These are phyloP conservation scores for Cerceris rybyensis DNA, from an alignment of 2,888 invertebrate species.

Conservation along the genomic window DNA sequence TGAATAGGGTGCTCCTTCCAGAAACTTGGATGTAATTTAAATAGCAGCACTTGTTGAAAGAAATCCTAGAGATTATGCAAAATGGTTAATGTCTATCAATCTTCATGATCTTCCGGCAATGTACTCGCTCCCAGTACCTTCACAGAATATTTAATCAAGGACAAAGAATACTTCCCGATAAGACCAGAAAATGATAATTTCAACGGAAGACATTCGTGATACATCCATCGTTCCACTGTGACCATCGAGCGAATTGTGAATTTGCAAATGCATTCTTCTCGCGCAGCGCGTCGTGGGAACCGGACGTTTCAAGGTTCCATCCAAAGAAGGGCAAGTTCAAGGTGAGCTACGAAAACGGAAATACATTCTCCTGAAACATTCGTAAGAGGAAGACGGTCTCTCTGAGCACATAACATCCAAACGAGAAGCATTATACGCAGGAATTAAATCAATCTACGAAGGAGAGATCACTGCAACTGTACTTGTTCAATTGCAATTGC, in stretches of 20 bases:
- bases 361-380: constrained; percentile 24
- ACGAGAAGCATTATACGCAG: not conserved
- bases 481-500: constrained; percentile 6
- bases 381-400: not conserved
- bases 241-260: not conserved
- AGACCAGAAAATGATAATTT: not conserved
- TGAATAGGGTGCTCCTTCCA: not conserved
- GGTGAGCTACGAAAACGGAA: constrained; percentile 59
- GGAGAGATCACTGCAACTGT: constrained; percentile 1
- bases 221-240: not conserved
- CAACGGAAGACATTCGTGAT: not conserved
- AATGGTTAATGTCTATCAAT: too few species aligned
- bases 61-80: too few species aligned
- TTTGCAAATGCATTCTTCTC: constrained; percentile 1
- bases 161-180: not conserved
- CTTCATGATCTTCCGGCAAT: too few species aligned
- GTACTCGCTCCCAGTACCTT: too few species aligned
- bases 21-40: too few species aligned
- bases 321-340: constrained; percentile 57
- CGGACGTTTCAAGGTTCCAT: constrained; percentile 28
- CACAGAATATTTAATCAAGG: too few species aligned
- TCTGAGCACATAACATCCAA: not conserved
- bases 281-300: constrained; percentile 2
- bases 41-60: too few species aligned
- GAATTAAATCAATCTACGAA: not conserved